Evolutionary conservation across 2,888 invertebrate genomes (phyloP).

Genomic region (Acholoe squamosa): DNA sequence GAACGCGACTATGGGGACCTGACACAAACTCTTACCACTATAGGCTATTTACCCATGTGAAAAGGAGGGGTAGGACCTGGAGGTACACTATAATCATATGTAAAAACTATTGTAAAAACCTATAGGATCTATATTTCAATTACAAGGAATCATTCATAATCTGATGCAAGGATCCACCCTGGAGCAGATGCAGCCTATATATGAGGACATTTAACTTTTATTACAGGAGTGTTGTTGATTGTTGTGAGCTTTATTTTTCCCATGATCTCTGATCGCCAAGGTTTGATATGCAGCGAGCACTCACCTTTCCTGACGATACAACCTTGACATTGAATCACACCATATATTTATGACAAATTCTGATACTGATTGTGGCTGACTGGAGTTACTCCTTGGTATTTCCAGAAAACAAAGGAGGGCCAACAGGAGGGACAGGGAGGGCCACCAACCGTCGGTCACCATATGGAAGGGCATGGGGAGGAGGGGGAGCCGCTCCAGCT

Average conservation of each 20-base stretch:
- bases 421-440: neutral
- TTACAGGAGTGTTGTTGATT: no score
- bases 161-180: no score
- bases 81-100: neutral
- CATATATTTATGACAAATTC: neutral
- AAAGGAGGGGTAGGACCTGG: neutral
- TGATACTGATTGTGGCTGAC: slow-evolving; percentile 44
- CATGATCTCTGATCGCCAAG: no score
- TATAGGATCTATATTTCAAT: no score
- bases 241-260: no score
- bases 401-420: neutral
- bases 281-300: no score
- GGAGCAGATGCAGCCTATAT: no score
- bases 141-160: no score
- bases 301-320: neutral
- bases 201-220: no score
- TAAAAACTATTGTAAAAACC: no score
- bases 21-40: no score
- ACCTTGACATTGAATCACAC: neutral
- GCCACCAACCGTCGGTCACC: neutral
- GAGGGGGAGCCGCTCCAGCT: neutral
- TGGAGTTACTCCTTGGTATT: neutral
- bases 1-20: neutral
- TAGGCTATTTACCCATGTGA: neutral
- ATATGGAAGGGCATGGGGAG: slow-evolving; percentile 57